These are phyloP conservation scores for Trichogramma evanescens DNA, from an alignment of 2,888 invertebrate species.

Conservation along the genomic window DNA sequence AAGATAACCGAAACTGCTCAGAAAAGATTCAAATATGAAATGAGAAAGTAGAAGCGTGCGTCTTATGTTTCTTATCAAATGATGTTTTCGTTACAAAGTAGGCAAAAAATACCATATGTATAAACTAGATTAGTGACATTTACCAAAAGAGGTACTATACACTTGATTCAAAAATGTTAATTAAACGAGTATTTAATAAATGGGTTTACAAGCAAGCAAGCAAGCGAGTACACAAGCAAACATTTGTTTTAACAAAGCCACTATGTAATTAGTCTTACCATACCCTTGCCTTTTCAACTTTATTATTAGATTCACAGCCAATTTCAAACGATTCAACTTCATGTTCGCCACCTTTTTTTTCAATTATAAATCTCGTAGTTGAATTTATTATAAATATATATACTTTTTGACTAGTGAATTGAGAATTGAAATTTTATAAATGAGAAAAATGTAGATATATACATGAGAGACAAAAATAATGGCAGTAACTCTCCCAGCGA, in stretches of 20 bases:
- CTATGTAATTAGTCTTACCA: slow-evolving; percentile 7
- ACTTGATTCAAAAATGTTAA: slow-evolving; percentile 6
- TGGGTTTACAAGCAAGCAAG: slow-evolving; percentile 25
- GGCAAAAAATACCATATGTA: slow-evolving; percentile 3
- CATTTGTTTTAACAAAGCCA: slow-evolving; percentile 13
- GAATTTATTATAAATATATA: no score
- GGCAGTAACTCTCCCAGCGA: slow-evolving; percentile 13
- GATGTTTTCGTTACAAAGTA: slow-evolving; percentile 7
- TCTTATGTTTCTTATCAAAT: slow-evolving; percentile 1
- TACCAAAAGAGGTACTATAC: slow-evolving; percentile 8
- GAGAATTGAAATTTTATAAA: no score
- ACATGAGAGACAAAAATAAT: slow-evolving; percentile 13
- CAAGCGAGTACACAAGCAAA: slow-evolving; percentile 25
- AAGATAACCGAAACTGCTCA: neutral
- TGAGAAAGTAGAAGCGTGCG: slow-evolving; percentile 13
- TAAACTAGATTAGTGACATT: slow-evolving; percentile 19
- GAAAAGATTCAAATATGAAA: slow-evolving; percentile 17
- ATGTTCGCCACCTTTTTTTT: no score
- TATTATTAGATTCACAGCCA: no score
- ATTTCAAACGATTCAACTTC: no score
- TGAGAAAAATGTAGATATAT: no score
- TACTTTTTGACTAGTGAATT: no score
- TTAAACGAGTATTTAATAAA: slow-evolving; percentile 13
- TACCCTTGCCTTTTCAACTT: no score
- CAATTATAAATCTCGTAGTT: no score